phyloP scores from a whole-genome alignment of 2,113 vertebrate genomes.

The Genyomyrus donnyi region DNA sequence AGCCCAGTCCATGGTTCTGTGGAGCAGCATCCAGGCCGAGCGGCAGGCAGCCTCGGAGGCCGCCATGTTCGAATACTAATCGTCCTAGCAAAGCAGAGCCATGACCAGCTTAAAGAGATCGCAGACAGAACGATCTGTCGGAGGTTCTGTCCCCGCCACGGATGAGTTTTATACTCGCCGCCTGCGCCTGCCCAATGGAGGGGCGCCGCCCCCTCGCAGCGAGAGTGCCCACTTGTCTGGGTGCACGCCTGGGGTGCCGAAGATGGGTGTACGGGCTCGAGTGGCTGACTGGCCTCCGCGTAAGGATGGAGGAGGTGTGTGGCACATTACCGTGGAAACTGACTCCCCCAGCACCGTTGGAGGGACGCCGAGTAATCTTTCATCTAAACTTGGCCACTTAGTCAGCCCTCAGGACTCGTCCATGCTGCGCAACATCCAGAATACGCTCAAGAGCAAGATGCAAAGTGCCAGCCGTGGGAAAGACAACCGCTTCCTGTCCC shows the following conservation, averaged over 20 bases:
- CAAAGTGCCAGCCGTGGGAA: constrained; percentile 67
- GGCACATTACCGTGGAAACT: constrained; percentile 68
- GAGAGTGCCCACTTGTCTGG: constrained; percentile 88
- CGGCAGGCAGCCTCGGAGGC: not conserved
- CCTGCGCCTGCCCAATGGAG: constrained; percentile 89
- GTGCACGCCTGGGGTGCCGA: constrained; percentile 89
- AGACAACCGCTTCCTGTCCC: constrained; percentile 91
- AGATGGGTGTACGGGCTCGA: constrained; percentile 95
- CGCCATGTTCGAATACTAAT: constrained; percentile 31
- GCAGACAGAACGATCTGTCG: constrained; percentile 90
- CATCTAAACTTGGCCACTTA: constrained; percentile 80
- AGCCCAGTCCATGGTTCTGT: constrained; percentile 8
- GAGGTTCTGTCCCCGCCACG: constrained; percentile 73
- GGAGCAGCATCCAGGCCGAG: not conserved
- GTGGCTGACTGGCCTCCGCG: constrained; percentile 97
- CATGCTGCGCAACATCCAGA: constrained; percentile 94
- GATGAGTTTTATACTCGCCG: constrained; percentile 96
- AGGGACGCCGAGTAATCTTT: constrained; percentile 60
- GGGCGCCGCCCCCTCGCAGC: constrained; percentile 82
- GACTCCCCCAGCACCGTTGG: constrained; percentile 66
- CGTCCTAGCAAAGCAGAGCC: constrained; percentile 46
- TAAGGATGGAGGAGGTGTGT: constrained; percentile 69
- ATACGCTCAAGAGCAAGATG: constrained; percentile 87
- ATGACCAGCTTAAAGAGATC: constrained; percentile 99
- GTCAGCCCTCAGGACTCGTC: constrained; percentile 90